Evolutionary conservation across 2,113 vertebrate species (phyloP), one percentile per base, ranked within the genome.

Genomic region (Steatornis caripensis): DNA sequence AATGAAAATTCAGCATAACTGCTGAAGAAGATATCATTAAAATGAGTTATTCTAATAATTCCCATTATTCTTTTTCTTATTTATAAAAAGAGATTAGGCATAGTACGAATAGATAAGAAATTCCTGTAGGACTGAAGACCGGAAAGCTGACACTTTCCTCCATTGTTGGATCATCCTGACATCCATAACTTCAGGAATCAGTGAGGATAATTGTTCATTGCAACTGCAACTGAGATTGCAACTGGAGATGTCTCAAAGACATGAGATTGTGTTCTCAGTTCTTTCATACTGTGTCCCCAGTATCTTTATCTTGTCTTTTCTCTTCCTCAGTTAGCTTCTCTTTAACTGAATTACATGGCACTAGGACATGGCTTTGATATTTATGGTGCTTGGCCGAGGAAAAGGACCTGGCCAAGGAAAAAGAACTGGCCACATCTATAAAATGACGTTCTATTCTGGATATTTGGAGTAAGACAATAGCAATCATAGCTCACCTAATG

Each of bases 191-290:
- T 60, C 55, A 36, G 32, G 27, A 75, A 83, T 39, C 8, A 45
- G 71, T 36, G 21, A 53, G 15, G 20, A 17, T 30, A 89, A 45
- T 36, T 78, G 18, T 30, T 64, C 60, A 26, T 17, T 60, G 19
- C 41, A 69, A 39, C 13, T 36, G 8, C 26, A 65, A 0, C 17
- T n/a, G 11, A 55, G 3, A n/a, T n/a, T n/a, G n/a, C n/a, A n/a
- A n/a, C n/a, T 26, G 24, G 9, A 65, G 15, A 45, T 34, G 8
- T 45, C 32, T 82, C 43, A 1, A 5, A 82, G 8, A 26, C 17
- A 6, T 37, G n/a, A 85, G 43, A 27, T 0, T 72, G 26, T 78
- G n/a, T 41, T 86, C 22, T 57, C 12, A 30, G 15, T 55, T 81
- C 20, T 69, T 12, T 72, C 34, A 43, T n/a, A 18, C 6, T 29